Conservation (phyloP, 2,888 invertebrate species). For the Drosophila colorata region DNA sequence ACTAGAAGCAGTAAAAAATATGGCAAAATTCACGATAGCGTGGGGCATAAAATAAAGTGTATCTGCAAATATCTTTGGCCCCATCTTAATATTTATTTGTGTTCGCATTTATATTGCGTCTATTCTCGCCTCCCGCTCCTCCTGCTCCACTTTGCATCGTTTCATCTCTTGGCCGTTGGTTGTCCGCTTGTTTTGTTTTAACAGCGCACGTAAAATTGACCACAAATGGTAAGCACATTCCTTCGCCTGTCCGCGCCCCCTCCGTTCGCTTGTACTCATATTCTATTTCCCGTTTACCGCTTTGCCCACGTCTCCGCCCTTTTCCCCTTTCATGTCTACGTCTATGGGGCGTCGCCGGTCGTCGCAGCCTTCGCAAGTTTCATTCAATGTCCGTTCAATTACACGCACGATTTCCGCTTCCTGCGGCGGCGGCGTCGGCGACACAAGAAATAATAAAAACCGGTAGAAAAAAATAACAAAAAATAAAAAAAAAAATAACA, state of each 20-base stretch:
- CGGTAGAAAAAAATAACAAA: constrained; percentile 11
- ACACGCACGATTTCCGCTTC: constrained; percentile 81
- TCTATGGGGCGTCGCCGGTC: constrained; percentile 44
- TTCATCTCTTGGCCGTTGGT: not conserved
- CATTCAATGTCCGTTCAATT: constrained; percentile 78
- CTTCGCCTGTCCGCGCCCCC: not conserved
- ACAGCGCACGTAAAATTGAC: constrained; percentile 76
- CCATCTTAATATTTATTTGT: constrained; percentile 78
- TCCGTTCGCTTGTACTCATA: too few relatives aligned
- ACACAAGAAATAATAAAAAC: constrained; percentile 57
- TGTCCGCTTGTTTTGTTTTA: constrained; percentile 66
- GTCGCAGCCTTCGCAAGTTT: constrained; percentile 63
- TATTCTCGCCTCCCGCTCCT: constrained; percentile 18
- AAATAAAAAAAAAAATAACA: constrained; percentile 11
- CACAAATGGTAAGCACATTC: constrained; percentile 61
- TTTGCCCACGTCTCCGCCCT: not conserved
- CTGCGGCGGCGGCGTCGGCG: constrained; percentile 65
- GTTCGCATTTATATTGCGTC: constrained; percentile 58
- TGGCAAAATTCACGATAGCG: constrained; percentile 39
- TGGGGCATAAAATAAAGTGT: constrained; percentile 72
- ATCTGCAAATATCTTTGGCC: constrained; percentile 64
- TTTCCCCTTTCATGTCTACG: not conserved
- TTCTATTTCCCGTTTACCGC: not conserved
- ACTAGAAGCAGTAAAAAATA: constrained; percentile 46
- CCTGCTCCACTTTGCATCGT: not conserved